Evolutionary conservation across 2,888 invertebrate genomes (phyloP), one percentile per base, ranked within the genome.

Genomic region (Tricholauxania praeusta): DNA sequence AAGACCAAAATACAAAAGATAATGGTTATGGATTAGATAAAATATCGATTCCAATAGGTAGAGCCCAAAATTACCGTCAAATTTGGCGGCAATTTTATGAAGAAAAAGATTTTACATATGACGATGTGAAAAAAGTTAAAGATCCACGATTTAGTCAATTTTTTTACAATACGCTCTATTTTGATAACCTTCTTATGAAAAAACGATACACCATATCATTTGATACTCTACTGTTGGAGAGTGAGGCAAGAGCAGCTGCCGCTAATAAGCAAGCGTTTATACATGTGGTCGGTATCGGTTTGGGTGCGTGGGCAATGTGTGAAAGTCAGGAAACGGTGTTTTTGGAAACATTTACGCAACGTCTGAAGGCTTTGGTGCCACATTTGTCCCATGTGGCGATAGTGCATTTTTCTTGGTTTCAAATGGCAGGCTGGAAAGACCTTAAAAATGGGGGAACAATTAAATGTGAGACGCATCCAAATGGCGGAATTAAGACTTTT

Each of bases 391-490:
- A 90, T 78, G 87, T 93, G 0, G 88, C 90, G 0, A 92, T 91
- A 74, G 88, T 93, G 12, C 91, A 92, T 85, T 92, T 93, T 81
- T 90, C 92, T 0, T 92, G 91, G 82, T 91, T 93, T 62, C 82
- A 83, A 0, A 81, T 89, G 49, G 83, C 81, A 3, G 86, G 87
- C 39, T 89, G 89, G 82, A 89, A 89, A 10, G 88, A 87, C 6
- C 85, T 88, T 1, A 87, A 87, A 72, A 82, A 90, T 78, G 89
- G 89, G n/a, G 87, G 87, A 66, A 80, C 83, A 3, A 73, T 84
- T 7, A 59, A 81, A 66, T 78, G 75, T 1, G 63, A 81, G 3
- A 71, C 76, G 1, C 86, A 87, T 82, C 84, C 85, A 0, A 65
- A 80, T 17, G 82, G 89, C 1, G 90, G 90, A 7, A 89, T 91